Conservation (phyloP, 2,888 invertebrate species). For the Himalopsyche tibetana region DNA sequence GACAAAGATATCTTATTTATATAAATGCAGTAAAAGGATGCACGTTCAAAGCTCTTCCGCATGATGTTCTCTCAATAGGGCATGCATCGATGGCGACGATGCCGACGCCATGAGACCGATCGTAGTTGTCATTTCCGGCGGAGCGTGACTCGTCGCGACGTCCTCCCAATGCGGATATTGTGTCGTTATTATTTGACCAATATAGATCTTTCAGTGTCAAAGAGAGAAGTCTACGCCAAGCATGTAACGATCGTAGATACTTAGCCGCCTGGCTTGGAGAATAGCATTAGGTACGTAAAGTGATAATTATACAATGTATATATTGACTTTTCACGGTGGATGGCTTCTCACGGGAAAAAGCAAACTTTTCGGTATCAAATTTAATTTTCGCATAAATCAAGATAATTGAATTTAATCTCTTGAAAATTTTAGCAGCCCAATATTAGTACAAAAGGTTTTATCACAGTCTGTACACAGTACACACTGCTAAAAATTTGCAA, state of each 20-base stretch:
- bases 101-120: neutral
- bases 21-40: slow-evolving; percentile 8
- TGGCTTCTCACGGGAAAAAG: too few relatives aligned
- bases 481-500: too few relatives aligned
- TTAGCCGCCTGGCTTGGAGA: too few relatives aligned
- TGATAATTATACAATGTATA: too few relatives aligned
- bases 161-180: slow-evolving; percentile 11
- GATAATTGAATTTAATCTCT: too few relatives aligned
- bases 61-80: slow-evolving; percentile 3
- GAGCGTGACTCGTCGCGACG: slow-evolving; percentile 9
- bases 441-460: too few relatives aligned
- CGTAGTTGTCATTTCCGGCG: slow-evolving; percentile 6
- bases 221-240: neutral
- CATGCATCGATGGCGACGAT: neutral
- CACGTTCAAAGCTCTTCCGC: slow-evolving; percentile 22
- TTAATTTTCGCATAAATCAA: too few relatives aligned
- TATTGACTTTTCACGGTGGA: too few relatives aligned
- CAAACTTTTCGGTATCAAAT: too few relatives aligned
- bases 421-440: too few relatives aligned
- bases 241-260: neutral
- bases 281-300: too few relatives aligned
- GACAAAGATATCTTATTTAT: neutral
- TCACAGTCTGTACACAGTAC: too few relatives aligned
- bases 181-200: slow-evolving; percentile 26
- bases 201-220: neutral